These are phyloP conservation scores for Coelopa frigida DNA, from an alignment of 1,140 invertebrate genomes.

Conservation along the genomic window DNA sequence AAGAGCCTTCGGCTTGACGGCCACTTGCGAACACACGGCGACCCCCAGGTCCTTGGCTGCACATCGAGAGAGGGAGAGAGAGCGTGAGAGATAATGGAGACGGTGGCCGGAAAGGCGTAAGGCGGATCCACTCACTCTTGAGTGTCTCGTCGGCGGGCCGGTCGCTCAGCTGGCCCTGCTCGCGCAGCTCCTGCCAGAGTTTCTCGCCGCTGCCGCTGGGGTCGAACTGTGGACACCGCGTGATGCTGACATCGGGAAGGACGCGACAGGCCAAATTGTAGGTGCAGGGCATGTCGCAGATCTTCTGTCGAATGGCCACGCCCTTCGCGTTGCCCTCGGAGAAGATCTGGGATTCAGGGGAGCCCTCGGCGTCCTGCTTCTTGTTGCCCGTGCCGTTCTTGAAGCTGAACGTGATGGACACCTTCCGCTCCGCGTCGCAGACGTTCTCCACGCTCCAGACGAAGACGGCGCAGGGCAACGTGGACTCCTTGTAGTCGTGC, in stretches of 20 bases:
- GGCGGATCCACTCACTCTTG: conserved; percentile 24
- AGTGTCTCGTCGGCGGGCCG: conserved; percentile 36
- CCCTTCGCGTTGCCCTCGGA: conserved; percentile 56
- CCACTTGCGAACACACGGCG: conserved; percentile 46
- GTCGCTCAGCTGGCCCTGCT: conserved; percentile 52
- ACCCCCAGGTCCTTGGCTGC: conserved; percentile 47
- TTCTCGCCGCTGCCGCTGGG: conserved; percentile 54
- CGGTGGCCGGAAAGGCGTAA: background rate
- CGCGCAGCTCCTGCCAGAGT: conserved; percentile 57
- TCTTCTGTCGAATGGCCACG: conserved; percentile 68
- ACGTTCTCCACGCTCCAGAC: conserved; percentile 76
- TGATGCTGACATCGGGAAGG: conserved; percentile 51
- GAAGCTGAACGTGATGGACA: conserved; percentile 85
- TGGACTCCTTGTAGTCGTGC: conserved; percentile 89
- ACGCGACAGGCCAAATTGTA: conserved; percentile 61
- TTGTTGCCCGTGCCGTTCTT: conserved; percentile 73
- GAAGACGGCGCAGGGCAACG: conserved; percentile 80
- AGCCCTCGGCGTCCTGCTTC: conserved; percentile 55
- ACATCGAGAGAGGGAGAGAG: conserved; percentile 24
- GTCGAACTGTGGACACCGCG: conserved; percentile 57
- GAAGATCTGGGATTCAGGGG: conserved; percentile 58
- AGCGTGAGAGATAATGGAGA: background rate
- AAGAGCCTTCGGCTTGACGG: conserved; percentile 49
- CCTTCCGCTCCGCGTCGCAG: conserved; percentile 57
- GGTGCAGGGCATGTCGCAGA: conserved; percentile 62